phyloP scores from a whole-genome alignment of 2,113 vertebrate genomes.

The Progne subis region DNA sequence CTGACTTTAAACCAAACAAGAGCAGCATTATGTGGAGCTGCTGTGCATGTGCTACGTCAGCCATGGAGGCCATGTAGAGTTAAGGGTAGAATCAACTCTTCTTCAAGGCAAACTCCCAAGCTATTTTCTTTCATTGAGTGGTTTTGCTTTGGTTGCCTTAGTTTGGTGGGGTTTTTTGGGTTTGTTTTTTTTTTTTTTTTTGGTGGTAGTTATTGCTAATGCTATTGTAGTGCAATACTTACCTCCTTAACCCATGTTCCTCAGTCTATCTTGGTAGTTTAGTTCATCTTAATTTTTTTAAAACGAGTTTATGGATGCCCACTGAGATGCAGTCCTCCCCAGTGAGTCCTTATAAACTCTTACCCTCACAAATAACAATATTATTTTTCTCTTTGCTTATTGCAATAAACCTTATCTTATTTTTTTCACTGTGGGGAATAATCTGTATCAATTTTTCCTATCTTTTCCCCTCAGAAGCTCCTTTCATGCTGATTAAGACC shows the following conservation, averaged over 20 bases:
- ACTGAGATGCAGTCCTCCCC: not conserved
- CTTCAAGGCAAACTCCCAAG: not conserved
- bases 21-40: not conserved
- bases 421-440: not conserved
- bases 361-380: not conserved
- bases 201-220: not conserved
- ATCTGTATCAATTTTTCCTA: not conserved
- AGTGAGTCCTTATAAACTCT: not conserved
- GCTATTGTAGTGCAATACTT: not conserved
- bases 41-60: not conserved
- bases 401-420: not conserved
- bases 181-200: not conserved
- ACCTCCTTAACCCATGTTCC: not conserved
- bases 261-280: not conserved
- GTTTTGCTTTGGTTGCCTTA: too few species aligned
- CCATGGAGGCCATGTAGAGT: not conserved
- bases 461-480: not conserved
- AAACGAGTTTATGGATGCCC: not conserved
- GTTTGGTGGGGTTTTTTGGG: not conserved
- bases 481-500: not conserved
- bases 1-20: not conserved
- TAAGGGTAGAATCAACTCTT: not conserved
- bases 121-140: not conserved
- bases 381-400: not conserved
- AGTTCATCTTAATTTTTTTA: not conserved